Evolutionary conservation across 2,888 invertebrate species (phyloP), one percentile per base, ranked within the genome.

Genomic region (Molorchus minor): DNA sequence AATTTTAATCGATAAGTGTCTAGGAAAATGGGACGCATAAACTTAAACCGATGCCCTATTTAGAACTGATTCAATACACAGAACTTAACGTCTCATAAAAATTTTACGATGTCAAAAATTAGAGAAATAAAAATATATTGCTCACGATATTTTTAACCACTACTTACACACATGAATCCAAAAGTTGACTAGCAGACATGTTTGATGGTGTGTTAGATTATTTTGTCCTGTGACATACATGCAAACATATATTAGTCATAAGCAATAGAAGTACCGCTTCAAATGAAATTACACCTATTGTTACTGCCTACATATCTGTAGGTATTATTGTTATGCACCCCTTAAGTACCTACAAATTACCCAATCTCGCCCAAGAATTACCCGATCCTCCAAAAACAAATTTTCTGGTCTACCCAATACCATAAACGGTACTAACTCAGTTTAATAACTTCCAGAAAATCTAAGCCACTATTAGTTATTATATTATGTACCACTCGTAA

Each of bases 161-260:
- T 84, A 86, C 86, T 86, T 81, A 86, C 86, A 86, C 82, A 81
- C 86, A 86, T 74, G 86, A 85, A 82, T 86, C 86, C 82, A 86
- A 84, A 78, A 86, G 84, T 81, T 86, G 86, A 82, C 85, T 86
- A 83, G 84, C 84, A 79, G 86, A 84, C 86, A 86, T 86, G 76
- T 71, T 79, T 79, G 74, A 74, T 73, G 75, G 68, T 73, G 70
- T 69, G 68, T 69, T 62, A 68, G 66, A 70, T 68, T 69, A 67
- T 71, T 70, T n/a, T 65, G 58, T 66, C 73, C 74, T 76, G 75
- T 73, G 73, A 72, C 72, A 73, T 71, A 76, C 76, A 76, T 76
- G 75, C 76, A 72, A 75, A 74, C 72, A 62, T 60, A 49, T 56
- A 64, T 64, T 61, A 61, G 58, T 64, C 54, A 64, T 56, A 58